phyloP scores from a whole-genome alignment of 2,888 invertebrate species.

The Drosophila fungiperda region DNA sequence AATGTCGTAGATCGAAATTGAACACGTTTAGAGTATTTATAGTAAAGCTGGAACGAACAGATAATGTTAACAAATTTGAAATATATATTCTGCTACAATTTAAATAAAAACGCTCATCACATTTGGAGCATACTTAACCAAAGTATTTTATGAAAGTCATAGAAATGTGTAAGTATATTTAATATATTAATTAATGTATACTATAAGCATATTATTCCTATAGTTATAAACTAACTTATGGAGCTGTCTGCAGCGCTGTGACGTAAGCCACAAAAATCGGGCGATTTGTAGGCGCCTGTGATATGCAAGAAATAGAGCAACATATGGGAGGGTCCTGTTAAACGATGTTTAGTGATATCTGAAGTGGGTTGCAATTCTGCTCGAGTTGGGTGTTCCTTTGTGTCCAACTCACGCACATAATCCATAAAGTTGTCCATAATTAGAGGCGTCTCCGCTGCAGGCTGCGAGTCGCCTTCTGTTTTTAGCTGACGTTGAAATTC shows the following conservation, averaged over 20 bases:
- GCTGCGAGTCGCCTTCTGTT: conserved; percentile 20
- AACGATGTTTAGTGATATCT: not conserved
- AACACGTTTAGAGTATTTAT: conserved; percentile 42
- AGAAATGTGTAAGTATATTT: conserved; percentile 11
- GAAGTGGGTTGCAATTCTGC: not conserved
- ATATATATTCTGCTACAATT: conserved; percentile 75
- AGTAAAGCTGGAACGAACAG: conserved; percentile 39
- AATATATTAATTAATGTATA: not conserved
- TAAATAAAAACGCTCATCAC: conserved; percentile 57
- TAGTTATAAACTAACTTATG: conserved; percentile 49
- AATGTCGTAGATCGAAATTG: conserved; percentile 13
- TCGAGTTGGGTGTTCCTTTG: conserved; percentile 7
- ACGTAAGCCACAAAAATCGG: conserved; percentile 39
- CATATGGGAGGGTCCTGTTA: conserved; percentile 7
- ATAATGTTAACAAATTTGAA: conserved; percentile 51
- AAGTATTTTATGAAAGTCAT: conserved; percentile 31
- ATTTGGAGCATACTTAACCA: conserved; percentile 37
- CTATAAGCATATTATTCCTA: not conserved
- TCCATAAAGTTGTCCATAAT: conserved; percentile 76
- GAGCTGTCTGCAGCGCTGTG: conserved; percentile 30
- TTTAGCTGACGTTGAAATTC: conserved; percentile 87
- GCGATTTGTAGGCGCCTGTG: conserved; percentile 32
- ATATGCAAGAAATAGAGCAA: conserved; percentile 55
- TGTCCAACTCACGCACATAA: conserved; percentile 68
- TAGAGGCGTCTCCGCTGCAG: conserved; percentile 37